These are phyloP conservation scores for Drosophila triauraria DNA, from an alignment of 1,140 invertebrate species.

Conservation along the genomic window DNA sequence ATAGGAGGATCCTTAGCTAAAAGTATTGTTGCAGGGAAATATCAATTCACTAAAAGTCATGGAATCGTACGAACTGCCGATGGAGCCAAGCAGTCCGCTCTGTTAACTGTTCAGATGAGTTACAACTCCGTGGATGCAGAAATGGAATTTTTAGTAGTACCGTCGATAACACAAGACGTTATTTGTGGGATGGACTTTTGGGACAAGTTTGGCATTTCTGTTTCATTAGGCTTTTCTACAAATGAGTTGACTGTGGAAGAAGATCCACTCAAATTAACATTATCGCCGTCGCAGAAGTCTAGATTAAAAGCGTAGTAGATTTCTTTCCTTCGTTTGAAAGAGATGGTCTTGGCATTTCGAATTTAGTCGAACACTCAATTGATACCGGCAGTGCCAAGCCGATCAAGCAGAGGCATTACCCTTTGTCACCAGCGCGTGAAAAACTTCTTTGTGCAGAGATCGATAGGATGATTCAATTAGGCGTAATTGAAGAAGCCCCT, in stretches of 20 bases:
- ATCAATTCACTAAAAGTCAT: not conserved
- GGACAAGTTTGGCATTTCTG: not conserved
- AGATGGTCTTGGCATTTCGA: not conserved
- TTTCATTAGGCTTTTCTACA: not conserved
- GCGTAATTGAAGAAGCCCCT: no score
- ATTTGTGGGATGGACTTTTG: not conserved
- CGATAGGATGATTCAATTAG: no score
- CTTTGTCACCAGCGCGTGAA: no score
- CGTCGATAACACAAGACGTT: not conserved
- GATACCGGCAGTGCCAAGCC: no score
- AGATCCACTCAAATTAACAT: not conserved
- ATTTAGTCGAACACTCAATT: no score
- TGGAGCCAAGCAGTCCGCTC: not conserved
- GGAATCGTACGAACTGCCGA: not conserved
- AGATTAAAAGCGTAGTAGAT: not conserved
- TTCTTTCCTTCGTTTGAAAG: not conserved
- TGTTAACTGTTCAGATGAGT: not conserved
- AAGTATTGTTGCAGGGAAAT: not conserved
- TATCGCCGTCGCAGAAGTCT: not conserved
- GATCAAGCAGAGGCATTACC: no score
- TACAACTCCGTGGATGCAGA: not conserved
- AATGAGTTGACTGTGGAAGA: not conserved
- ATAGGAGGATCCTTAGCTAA: not conserved
- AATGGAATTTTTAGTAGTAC: conserved; percentile 4
- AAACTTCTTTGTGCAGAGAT: no score